Base-by-base conservation (phyloP, 1,140 invertebrate genomes). In the Nasonia vitripennis region DNA sequence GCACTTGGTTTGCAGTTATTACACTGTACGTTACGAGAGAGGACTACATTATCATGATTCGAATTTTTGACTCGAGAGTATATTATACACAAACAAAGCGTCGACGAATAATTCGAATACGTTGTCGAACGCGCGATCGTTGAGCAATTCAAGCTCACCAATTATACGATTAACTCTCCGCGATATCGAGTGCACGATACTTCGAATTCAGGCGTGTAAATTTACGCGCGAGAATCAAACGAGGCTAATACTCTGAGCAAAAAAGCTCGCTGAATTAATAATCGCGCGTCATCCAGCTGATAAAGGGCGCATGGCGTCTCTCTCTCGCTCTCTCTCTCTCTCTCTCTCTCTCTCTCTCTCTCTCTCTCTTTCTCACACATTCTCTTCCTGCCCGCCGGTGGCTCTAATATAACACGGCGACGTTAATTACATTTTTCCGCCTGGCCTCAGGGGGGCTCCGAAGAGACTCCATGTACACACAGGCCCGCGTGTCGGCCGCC, bases 401-500 rank as follows among this genome's bases (percentile, higher is more conserved):
- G 37, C 77, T 78, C 51, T 67, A 78, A 67, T 78, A 78, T 78
- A 78, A 78, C 77, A 78, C 55, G 55, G 23, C 37, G 37, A 27
- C 80, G 80, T 73, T 81, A 81, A 81, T 81, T 81, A 73, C 70
- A 55, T 81, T 81, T 81, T 73, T 78, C 68, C 80, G 45, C 78
- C 45, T 48, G n/a, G 27, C 75, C 45, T 23, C n/a, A 48, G 27
- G 41, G 75, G 17, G 34, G 37, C 2, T 37, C 34, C 20, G 12
- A 48, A 23, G n/a, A 11, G 17, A 48, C 45, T 23, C n/a, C n/a
- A 37, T 37, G 6, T 37, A 37, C 34, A 37, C 34, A 37, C 34
- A 62, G 55, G 55, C 20, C 20, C 27, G 55, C 78, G 67, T 27
- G 45, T 70, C 62, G 67, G 11, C 41, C 41, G 41, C 41, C 10